phyloP scores from a whole-genome alignment of 1,140 invertebrate genomes.

The Bicyclus anynana region DNA sequence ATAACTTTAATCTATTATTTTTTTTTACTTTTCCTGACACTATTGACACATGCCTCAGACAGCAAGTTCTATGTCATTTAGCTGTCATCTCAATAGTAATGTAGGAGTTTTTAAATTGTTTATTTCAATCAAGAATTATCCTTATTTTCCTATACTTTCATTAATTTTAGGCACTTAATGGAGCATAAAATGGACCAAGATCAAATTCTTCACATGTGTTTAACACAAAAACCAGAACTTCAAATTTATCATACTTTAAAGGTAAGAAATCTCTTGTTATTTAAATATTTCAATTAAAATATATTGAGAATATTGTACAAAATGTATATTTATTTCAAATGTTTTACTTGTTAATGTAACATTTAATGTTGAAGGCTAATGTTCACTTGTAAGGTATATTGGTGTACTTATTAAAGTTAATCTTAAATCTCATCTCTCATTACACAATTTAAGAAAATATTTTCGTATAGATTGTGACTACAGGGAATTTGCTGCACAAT shows the following conservation, averaged over 20 bases:
- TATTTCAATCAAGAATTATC: neutral
- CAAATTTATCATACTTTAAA: neutral
- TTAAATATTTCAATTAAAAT: no score
- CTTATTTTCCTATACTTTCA: neutral
- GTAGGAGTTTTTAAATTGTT: neutral
- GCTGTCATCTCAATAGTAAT: neutral
- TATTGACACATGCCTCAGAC: conserved; percentile 4
- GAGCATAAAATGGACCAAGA: neutral
- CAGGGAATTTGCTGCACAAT: no score
- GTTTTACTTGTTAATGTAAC: no score
- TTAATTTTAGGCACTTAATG: neutral
- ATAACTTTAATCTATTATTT: no score
- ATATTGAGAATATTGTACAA: neutral
- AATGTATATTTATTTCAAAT: no score
- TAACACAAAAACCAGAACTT: neutral
- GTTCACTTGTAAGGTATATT: no score
- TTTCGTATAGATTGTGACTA: no score
- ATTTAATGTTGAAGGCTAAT: no score
- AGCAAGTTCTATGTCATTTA: conserved; percentile 8
- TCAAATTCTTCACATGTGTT: neutral
- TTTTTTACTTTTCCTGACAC: neutral
- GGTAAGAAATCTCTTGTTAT: no score
- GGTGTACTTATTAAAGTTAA: no score
- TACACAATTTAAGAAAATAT: no score
- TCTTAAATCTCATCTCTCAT: no score